A percentile compares a stretch with the other conserved stretches of the same genome.
phyloP scores from a whole-genome alignment of 2,113 vertebrate species.

The Rhinolophus sinicus region DNA sequence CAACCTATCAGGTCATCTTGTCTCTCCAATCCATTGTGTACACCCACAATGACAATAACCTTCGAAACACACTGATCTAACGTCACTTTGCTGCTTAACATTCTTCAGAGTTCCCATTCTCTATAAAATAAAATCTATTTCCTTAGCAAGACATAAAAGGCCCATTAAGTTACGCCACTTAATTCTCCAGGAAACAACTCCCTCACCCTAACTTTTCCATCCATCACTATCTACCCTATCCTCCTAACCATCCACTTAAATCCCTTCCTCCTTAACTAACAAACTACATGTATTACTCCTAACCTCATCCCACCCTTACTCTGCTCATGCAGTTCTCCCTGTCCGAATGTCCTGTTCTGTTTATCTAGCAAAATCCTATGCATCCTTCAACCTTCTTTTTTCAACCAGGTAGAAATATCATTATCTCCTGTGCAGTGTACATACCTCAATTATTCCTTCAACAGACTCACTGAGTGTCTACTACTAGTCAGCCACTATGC shows the following conservation, averaged over 20 bases:
- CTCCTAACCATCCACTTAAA: neutral
- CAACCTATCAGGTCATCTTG: neutral
- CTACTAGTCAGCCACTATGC: neutral
- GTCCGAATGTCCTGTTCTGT: neutral
- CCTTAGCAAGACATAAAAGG: neutral
- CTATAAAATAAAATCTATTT: neutral
- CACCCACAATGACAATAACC: neutral
- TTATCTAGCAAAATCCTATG: slow-evolving; percentile 14
- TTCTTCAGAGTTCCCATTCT: neutral
- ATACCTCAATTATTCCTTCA: slow-evolving; percentile 15
- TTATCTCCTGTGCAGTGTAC: neutral
- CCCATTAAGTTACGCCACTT: neutral
- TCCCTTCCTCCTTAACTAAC: neutral
- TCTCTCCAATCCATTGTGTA: neutral
- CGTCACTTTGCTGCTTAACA: neutral
- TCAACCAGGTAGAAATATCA: neutral
- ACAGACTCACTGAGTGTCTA: slow-evolving; percentile 21
- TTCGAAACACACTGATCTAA: neutral
- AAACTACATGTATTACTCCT: neutral
- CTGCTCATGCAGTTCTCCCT: neutral
- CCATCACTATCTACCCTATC: neutral
- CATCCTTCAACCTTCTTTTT: neutral
- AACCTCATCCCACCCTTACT: neutral
- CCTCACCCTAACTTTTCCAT: neutral
- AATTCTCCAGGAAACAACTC: slow-evolving; percentile 8